These are phyloP conservation scores for Ondatra zibethicus DNA, from an alignment of 2,113 vertebrate genomes.

Conservation along the genomic window DNA sequence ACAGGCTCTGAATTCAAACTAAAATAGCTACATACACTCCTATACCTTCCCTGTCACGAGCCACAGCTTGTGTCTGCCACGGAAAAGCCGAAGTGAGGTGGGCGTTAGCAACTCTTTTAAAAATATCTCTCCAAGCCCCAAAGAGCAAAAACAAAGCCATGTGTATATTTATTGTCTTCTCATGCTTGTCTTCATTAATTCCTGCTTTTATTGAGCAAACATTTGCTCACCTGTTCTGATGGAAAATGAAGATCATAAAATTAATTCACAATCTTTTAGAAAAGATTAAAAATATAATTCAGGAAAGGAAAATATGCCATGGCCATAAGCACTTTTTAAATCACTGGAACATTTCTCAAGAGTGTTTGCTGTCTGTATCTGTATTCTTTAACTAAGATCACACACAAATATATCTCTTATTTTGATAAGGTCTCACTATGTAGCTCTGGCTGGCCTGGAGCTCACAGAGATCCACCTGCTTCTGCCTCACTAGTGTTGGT, in stretches of 20 bases:
- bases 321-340: neutral
- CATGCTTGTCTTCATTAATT: neutral
- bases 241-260: neutral
- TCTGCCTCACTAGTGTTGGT: neutral
- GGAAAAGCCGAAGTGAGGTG: neutral
- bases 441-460: neutral
- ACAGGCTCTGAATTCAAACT: neutral
- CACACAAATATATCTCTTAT: neutral
- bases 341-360: neutral
- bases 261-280: constrained; percentile 35
- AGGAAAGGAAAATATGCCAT: neutral
- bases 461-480: neutral
- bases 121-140: neutral
- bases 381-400: neutral
- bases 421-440: neutral
- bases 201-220: constrained; percentile 21
- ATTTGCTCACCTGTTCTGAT: neutral
- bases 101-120: neutral
- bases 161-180: neutral
- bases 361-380: neutral
- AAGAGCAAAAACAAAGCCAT: neutral
- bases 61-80: neutral
- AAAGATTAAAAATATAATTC: neutral
- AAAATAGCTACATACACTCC: neutral
- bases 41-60: neutral